These are phyloP conservation scores for Ciona savignyi DNA, from an alignment of 23 tunicate genomes.

Conservation along the genomic window DNA sequence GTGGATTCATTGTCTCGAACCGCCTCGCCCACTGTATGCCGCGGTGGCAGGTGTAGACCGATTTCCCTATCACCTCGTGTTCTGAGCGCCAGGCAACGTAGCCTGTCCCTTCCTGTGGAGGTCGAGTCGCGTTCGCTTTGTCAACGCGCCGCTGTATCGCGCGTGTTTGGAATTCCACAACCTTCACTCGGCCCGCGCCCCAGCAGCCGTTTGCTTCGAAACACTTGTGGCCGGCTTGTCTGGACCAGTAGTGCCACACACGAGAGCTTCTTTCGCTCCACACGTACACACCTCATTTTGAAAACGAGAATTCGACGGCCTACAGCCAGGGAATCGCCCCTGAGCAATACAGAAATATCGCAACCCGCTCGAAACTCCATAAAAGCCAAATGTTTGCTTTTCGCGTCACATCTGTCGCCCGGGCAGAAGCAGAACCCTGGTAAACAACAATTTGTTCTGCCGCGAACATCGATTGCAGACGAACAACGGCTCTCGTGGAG, in stretches of 20 bases:
- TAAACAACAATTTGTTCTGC: background rate
- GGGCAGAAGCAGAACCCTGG: background rate
- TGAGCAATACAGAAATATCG: too few relatives aligned
- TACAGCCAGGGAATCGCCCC: too few relatives aligned
- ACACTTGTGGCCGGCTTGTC: background rate
- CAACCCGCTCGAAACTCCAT: too few relatives aligned
- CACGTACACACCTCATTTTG: background rate
- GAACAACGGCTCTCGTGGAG: background rate
- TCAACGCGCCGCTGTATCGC: background rate
- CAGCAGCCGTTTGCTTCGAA: background rate
- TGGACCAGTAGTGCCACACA: background rate
- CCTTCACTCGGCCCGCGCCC: background rate
- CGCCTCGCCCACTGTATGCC: constrained; percentile 1
- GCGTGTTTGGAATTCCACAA: background rate
- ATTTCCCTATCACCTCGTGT: background rate
- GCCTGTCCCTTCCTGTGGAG: background rate
- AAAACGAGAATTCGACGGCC: background rate
- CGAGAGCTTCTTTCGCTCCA: background rate
- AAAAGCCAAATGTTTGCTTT: background rate
- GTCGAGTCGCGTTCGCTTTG: background rate
- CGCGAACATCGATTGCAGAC: constrained; percentile 1
- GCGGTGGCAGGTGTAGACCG: background rate
- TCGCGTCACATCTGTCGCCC: background rate
- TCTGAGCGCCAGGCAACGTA: background rate
- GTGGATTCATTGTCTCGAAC: background rate